Evolutionary conservation across 2,888 invertebrate genomes (phyloP), one percentile per base, ranked within the genome.

Genomic region (Orthonevra nobilis): DNA sequence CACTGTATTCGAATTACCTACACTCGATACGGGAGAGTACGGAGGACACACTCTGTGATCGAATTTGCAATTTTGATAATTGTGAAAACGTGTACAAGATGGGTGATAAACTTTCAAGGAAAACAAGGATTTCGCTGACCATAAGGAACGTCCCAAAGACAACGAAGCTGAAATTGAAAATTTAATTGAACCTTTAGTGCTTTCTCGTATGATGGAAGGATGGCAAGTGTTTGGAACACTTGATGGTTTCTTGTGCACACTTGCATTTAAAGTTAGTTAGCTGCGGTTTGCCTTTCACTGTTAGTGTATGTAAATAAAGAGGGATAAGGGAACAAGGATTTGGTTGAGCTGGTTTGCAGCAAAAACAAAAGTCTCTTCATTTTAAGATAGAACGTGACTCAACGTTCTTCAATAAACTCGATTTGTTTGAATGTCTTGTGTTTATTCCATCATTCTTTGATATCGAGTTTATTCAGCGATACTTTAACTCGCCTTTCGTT

Each of bases 141-240:
- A 96, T 98, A 83, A 91, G 98, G 86, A 94, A 96, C 91, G 97
- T 98, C 30, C 97, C 97, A 38, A 97, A 96, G 90, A 94, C 95
- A 34, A 92, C 92, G 61, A 92, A 92, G 89, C 91, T 95, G 86
- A 94, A 93, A 89, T 87, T 95, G 69, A 92, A 91, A 86, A 90
- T 93, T 81, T 85, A 81, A 68, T 42, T 36, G 44, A 60, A 23
- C 40, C 23, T 7, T 20, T 52, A n/a, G 50, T 30, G 50, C 34
- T 28, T 26, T 36, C n/a, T 61, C n/a, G n/a, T 28, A 19, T 6
- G 28, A 17, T 10, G 42, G 32, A 26, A 44, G 64, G 34, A 32
- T 50, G 7, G 4, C 10, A 32, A 63, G 32, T 42, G 15, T 17
- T 34, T n/a, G 12, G 26, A 10, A 4, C 0, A 19, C n/a, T n/a